A percentile compares a stretch with the other conserved stretches of the same genome.
Evolutionary conservation across 2,888 invertebrate species (phyloP).

Genomic region (Xiphydria camelus): DNA sequence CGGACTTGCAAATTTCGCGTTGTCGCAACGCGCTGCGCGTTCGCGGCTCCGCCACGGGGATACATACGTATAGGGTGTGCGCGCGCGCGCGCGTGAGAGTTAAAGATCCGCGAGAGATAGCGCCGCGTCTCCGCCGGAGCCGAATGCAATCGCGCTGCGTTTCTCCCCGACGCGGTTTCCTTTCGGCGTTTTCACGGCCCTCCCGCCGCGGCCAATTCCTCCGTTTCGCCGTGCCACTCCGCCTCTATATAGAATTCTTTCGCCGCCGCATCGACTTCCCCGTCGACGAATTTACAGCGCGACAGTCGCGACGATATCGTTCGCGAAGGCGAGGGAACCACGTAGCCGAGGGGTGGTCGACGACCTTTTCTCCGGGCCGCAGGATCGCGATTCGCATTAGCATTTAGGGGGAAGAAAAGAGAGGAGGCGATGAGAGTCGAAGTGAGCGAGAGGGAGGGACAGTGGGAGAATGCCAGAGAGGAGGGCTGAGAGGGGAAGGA

Average conservation of each 20-base stretch:
- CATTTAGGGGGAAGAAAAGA: constrained; percentile 12
- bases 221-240: too few relatives aligned
- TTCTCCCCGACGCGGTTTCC: too few relatives aligned
- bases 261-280: too few relatives aligned
- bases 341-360: neutral
- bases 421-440: too few relatives aligned
- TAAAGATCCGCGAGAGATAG: neutral
- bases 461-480: constrained; percentile 8
- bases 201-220: too few relatives aligned
- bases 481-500: constrained; percentile 9
- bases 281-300: constrained; percentile 11
- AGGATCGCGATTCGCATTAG: constrained; percentile 15
- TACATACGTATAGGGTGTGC: too few relatives aligned
- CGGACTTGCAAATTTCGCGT: constrained; percentile 46
- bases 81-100: too few relatives aligned
- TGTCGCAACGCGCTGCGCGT: constrained; percentile 19
- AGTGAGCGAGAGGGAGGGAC: neutral
- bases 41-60: constrained; percentile 20
- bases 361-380: too few relatives aligned
- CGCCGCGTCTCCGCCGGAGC: neutral
- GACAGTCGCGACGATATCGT: constrained; percentile 9
- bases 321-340: constrained; percentile 14
- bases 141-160: too few relatives aligned
- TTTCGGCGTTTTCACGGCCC: constrained; percentile 15
- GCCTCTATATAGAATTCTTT: too few relatives aligned